Conservation (phyloP, 2,797 vertebrate species). For the Enteromius trimaculatus region DNA sequence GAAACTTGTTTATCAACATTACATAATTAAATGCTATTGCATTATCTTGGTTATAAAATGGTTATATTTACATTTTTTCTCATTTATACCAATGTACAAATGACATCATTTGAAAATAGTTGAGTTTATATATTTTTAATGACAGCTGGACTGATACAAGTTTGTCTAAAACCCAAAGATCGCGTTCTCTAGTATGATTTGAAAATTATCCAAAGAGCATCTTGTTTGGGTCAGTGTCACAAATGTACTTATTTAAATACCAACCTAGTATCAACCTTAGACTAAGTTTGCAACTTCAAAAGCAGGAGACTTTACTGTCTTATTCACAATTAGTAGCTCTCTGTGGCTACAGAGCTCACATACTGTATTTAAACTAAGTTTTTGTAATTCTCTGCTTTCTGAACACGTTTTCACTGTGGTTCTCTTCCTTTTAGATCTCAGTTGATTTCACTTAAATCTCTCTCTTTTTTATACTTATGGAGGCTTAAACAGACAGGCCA, state of each 20-base stretch:
- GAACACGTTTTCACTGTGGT: background rate
- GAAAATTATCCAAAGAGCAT: background rate
- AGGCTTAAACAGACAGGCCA: slow-evolving; percentile 66
- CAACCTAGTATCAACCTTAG: background rate
- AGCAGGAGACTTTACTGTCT: background rate
- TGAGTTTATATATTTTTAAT: background rate
- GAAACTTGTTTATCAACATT: no score
- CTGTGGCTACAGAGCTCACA: background rate
- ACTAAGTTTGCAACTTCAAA: background rate
- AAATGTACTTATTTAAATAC: background rate
- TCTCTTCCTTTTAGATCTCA: slow-evolving; percentile 60
- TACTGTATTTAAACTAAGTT: background rate
- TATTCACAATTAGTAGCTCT: background rate
- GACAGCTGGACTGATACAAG: background rate
- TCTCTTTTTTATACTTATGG: slow-evolving; percentile 31
- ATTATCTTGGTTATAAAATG: background rate
- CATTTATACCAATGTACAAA: background rate
- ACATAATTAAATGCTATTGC: background rate
- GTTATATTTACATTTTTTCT: background rate
- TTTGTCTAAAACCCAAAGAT: background rate
- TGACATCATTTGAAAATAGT: background rate
- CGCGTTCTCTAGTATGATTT: background rate
- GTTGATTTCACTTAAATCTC: slow-evolving; percentile 58
- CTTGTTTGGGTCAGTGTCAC: background rate
- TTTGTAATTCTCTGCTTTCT: background rate